A percentile compares a stretch with the other conserved stretches of the same genome.
phyloP scores from a whole-genome alignment of 1,140 invertebrate genomes.

The Hirudo medicinalis region DNA sequence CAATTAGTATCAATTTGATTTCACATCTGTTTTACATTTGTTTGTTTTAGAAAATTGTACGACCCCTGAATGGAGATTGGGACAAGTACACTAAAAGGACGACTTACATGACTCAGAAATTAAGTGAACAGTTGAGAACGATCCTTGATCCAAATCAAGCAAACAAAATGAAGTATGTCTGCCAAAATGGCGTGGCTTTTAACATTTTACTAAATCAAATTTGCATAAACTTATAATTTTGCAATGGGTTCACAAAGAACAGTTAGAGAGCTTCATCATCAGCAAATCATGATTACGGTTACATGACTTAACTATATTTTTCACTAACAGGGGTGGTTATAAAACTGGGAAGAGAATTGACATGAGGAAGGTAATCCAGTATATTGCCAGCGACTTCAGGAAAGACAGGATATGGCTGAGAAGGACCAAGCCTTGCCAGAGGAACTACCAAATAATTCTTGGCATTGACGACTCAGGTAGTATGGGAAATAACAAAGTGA shows the following conservation, averaged over 20 bases:
- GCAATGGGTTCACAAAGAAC: too few species aligned
- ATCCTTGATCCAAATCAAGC: conserved; percentile 88
- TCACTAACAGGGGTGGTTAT: conserved; percentile 64
- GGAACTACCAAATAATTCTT: conserved; percentile 84
- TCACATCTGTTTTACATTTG: too few species aligned
- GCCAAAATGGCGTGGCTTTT: too few species aligned
- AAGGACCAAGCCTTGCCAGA: conserved; percentile 81
- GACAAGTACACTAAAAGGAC: conserved; percentile 48
- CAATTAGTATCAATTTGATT: too few species aligned
- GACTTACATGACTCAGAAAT: conserved; percentile 60
- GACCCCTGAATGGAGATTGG: conserved; percentile 33
- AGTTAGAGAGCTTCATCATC: too few species aligned
- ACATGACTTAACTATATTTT: too few species aligned
- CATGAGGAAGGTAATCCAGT: conserved; percentile 91
- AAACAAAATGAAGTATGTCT: conserved; percentile 56
- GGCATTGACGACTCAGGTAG: conserved; percentile 89
- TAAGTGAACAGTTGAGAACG: conserved; percentile 82
- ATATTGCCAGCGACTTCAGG: conserved; percentile 93
- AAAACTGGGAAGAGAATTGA: conserved; percentile 90
- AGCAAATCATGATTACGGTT: too few species aligned
- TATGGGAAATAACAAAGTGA: conserved; percentile 46
- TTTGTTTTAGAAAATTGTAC: too few species aligned
- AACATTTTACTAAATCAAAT: too few species aligned
- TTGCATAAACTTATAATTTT: too few species aligned
- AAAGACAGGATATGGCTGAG: conserved; percentile 99